phyloP scores from a whole-genome alignment of 2,797 vertebrate species.

The Sebastes taczanowskii region DNA sequence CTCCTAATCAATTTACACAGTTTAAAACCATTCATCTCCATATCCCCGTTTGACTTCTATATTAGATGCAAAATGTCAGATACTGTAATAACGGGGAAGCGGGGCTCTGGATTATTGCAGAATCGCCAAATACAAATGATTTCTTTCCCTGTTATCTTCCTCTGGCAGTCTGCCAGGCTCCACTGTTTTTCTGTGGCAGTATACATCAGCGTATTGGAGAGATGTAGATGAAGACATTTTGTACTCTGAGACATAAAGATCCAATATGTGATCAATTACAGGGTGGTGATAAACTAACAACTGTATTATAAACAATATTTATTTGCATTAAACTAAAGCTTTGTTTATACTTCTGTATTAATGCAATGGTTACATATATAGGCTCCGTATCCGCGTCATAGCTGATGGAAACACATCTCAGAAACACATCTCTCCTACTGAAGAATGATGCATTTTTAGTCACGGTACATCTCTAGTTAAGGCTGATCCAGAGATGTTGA shows the following conservation, averaged over 20 bases:
- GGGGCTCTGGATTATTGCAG: constrained; percentile 60
- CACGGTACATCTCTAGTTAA: too few species aligned
- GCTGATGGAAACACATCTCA: background rate
- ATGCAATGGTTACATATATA: background rate
- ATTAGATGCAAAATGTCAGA: constrained; percentile 74
- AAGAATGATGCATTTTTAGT: too few species aligned
- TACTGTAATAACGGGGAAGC: constrained; percentile 62
- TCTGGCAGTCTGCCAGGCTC: constrained; percentile 48
- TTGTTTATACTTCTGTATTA: background rate
- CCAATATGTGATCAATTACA: constrained; percentile 24
- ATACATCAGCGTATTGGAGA: constrained; percentile 17
- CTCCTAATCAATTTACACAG: constrained; percentile 67
- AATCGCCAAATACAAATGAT: constrained; percentile 64
- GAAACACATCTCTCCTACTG: too few species aligned
- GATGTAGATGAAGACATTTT: constrained; percentile 39
- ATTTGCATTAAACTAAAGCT: background rate
- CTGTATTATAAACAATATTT: background rate
- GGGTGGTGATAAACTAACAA: constrained; percentile 10
- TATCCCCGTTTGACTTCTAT: constrained; percentile 61
- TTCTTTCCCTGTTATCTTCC: constrained; percentile 55
- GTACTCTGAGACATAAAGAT: constrained; percentile 21
- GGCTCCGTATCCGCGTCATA: background rate
- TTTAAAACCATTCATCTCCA: constrained; percentile 65
- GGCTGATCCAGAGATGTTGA: too few species aligned
- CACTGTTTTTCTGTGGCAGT: constrained; percentile 22